Evolutionary conservation across 2,888 invertebrate genomes (phyloP), one percentile per base, ranked within the genome.

Genomic region (Lagria hirta): DNA sequence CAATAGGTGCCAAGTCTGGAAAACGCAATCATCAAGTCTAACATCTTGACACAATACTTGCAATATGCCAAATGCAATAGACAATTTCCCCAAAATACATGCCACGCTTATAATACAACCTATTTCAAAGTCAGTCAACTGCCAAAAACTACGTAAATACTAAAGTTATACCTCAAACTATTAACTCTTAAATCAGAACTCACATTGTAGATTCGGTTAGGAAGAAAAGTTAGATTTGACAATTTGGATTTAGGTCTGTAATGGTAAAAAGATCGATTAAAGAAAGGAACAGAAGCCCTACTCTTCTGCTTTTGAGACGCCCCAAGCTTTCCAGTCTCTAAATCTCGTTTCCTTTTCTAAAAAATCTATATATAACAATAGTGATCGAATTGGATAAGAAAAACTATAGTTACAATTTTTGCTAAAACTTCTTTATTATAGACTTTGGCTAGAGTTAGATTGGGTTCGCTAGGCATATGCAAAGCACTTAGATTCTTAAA

Each of bases 221-320:
- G 29, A 2, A 13, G 3, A 38, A 29, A 38, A 2, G 30, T 21
- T 13, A 37, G 28, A 11, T 29, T 30, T 2, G 27, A 27, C 12
- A 22, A 15, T 10, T 16, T 8, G 8, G 38, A 38, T 23, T 22
- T 15, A 11, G 12, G 12, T 12, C 10, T 10, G 11, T 38, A 38
- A 15, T 14, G 10, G n/a, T 37, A 37, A 27, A 36, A 26, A 10
- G 28, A 37, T 14, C 8, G 13, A 28, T 27, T 37, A 4, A 21
- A 27, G 16, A 18, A 27, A n/a, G 27, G 21, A 21, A 8, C 20
- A 4, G 36, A 36, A 15, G 24, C 5, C n/a, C n/a, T n/a, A n/a
- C n/a, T n/a, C n/a, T n/a, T n/a, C n/a, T n/a, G n/a, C n/a, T n/a
- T n/a, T n/a, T n/a, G n/a, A n/a, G n/a, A n/a, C n/a, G n/a, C n/a